Base-by-base conservation (phyloP, 2,888 invertebrate genomes). In the Catocala fraxini region DNA sequence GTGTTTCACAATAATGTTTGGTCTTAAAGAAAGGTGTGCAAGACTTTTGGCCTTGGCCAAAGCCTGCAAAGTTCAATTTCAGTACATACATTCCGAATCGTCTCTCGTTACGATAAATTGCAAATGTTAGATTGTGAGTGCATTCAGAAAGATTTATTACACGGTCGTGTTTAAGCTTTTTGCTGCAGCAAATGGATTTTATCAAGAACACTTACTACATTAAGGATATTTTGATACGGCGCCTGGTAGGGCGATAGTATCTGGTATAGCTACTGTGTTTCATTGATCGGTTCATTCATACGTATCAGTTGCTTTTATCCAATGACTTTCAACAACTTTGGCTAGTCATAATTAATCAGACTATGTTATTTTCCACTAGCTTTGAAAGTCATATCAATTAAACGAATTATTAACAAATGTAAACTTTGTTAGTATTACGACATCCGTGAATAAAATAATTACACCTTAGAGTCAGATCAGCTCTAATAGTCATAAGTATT, bases 111-210 rank as follows among this genome's bases (percentile, higher is more conserved):
- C 70, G 71, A 81, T 81, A 82, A 79, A 82, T 75, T 75, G 77
- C 75, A 75, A 78, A 76, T 76, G 79, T 71, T 65, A 81, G 80
- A 79, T 84, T 82, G 87, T 83, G 83, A 91, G 87, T 89, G 89
- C 88, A 87, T 83, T 87, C 83, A 77, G 67, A 82, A 85, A 83
- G 88, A 92, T 93, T 92, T 92, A 92, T 91, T 81, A 84, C 83
- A 79, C 72, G 79, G 72, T 81, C 85, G 83, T 83, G 82, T 73
- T 81, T 74, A 77, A 75, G 83, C 81, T 86, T 85, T 86, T 83
- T 88, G 85, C 81, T 79, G 82, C 81, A 78, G 81, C 82, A 80
- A 88, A 81, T 85, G 85, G 84, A 83, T 84, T 87, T 86, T 75
- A 78, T 75, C 75, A 66, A 62, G 73, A 68, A 73, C 68, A 63